Base-by-base conservation (phyloP, 2,113 vertebrate genomes). In the Clarias macrocephalus region DNA sequence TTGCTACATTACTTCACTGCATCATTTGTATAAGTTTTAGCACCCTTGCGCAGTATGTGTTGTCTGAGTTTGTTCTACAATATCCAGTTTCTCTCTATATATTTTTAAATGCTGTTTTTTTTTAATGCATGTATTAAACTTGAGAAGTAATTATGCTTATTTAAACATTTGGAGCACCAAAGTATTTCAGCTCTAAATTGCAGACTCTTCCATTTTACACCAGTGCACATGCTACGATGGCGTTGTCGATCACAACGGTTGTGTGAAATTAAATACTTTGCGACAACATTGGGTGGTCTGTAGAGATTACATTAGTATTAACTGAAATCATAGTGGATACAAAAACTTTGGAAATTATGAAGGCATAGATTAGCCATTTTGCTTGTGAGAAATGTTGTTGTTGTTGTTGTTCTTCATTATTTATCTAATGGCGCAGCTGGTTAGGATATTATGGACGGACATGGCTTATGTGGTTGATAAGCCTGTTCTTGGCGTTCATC, bases 381-480 rank as follows among this genome's bases (percentile, higher is more conserved):
- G 59, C 28, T 54, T 59, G 37, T 57, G 59, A n/a, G 66, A 25
- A 80, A 68, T 48, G 2, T 9, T 18, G 3, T 75, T 65, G 81
- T 33, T 80, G n/a, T 70, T 48, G 25, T 76, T 25, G 9, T 25
- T 75, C 5, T 76, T n/a, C 48, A 30, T 63, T 85, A 19, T 48
- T 59, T 63, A 13, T 63, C 75, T 66, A 62, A 63, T 48, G 37
- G 8, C 19, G 10, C 65, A 54, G 72, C 72, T 62, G 28, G 56
- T 59, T 76, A 65, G 37, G 72, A 52, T 86, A 42, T 77, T 57
- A 68, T 81, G 28, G 52, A 16, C 15, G 25, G 77, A 48, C 18
- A n/a, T 57, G 60, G 33, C 52, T 65, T 82, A 52, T 76, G n/a
- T 76, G 54, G 28, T 65, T 77, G 52, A 89, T 80, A 83, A 37